Evolutionary conservation across 2,113 vertebrate genomes (phyloP), one percentile per base, ranked within the genome.

Genomic region (Eurystomus gularis): DNA sequence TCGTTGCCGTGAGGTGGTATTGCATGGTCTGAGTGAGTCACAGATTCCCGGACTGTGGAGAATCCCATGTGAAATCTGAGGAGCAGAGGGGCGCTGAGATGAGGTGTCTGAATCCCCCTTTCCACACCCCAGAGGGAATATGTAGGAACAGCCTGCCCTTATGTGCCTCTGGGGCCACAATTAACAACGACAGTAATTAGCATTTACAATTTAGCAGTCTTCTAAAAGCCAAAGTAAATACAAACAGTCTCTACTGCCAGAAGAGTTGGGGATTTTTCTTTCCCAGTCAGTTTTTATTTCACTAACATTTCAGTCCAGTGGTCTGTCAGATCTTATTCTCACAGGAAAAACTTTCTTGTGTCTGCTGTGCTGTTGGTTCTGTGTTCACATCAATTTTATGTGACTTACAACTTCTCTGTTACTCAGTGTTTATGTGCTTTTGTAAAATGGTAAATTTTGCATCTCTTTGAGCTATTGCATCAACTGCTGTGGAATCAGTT

Each of bases 41-140:
- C 55, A 35, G 66, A 62, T 94, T 93, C 90, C 90, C 3, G 25
- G 58, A 68, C 62, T 51, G 42, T 25, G 55, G 77, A 65, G 77
- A 75, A 89, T 81, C 83, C 77, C 73, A 10, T 82, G 37, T 68
- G 92, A 94, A 93, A 95, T 48, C 31, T 40, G 61, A 90, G 83
- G 79, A 86, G 61, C 2, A 1, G 51, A 82, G 44, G 84, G 57
- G 35, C 37, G 17, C 61, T 15, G 77, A 88, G 35, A 48, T 81
- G 81, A 40, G 65, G 58, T 69, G 83, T 37, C 57, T 55, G 55
- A 70, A 86, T 90, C 55, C 48, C 57, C 33, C 31, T 57, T 92
- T 86, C 48, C 65, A 60, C 26, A 44, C 6, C 18, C 44, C 83
- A 89, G 40, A 33, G 51, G 37, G 66, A 72, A 37, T 54, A 61